These are phyloP conservation scores for Oreotrochilus melanogaster DNA, from an alignment of 2,113 vertebrate genomes.

Conservation along the genomic window DNA sequence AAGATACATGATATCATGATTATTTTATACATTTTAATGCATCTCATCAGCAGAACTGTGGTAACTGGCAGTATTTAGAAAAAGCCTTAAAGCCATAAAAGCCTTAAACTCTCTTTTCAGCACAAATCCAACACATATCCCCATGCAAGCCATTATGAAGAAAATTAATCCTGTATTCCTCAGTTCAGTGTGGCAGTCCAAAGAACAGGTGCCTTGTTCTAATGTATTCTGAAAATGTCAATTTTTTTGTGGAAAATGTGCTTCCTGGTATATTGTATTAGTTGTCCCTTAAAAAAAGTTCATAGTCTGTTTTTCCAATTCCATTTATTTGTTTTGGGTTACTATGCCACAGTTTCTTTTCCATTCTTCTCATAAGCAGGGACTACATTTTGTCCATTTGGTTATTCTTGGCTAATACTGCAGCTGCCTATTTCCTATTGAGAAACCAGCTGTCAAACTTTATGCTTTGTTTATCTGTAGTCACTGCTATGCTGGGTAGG, in stretches of 20 bases:
- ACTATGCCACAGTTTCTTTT: neutral
- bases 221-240: neutral
- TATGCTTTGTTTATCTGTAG: neutral
- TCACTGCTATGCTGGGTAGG: neutral
- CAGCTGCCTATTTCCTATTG: neutral
- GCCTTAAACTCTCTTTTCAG: neutral
- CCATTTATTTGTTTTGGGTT: neutral
- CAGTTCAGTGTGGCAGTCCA: neutral
- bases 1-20: neutral
- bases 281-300: neutral
- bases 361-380: neutral
- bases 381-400: neutral
- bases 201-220: neutral
- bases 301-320: neutral
- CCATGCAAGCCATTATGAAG: neutral
- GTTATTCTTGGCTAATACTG: neutral
- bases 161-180: neutral
- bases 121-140: neutral
- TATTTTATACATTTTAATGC: neutral
- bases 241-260: neutral
- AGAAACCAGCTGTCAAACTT: neutral
- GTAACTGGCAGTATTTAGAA: neutral
- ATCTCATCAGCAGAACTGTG: neutral
- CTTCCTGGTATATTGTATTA: neutral
- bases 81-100: neutral